Conservation (phyloP, 2,797 vertebrate species). For the Rhadinocentrus ornatus region DNA sequence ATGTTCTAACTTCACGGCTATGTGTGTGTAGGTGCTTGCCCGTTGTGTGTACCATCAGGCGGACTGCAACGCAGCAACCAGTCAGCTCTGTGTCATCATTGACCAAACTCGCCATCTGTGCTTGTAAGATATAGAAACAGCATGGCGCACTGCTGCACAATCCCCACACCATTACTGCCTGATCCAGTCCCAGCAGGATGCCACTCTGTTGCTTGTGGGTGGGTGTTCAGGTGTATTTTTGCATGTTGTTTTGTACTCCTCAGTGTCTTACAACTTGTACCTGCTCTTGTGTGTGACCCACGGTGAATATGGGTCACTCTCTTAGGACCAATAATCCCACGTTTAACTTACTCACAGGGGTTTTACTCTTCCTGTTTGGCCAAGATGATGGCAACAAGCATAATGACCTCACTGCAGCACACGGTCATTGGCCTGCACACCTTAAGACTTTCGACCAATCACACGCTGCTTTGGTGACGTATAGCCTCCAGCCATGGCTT, state of each 20-base stretch:
- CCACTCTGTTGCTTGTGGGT: conserved; percentile 3
- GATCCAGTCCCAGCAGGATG: conserved; percentile 21
- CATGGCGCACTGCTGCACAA: no score
- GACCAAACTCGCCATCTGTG: conserved; percentile 72
- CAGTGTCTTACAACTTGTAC: conserved; percentile 2
- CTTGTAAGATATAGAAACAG: conserved; percentile 63
- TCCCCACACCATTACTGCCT: conserved; percentile 15
- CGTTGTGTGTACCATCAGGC: conserved; percentile 41
- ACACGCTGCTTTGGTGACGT: conserved; percentile 78
- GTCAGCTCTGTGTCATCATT: conserved; percentile 63
- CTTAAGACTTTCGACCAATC: conserved; percentile 76
- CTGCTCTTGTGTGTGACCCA: conserved; percentile 31
- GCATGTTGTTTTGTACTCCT: conserved; percentile 15
- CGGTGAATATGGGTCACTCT: conserved; percentile 68
- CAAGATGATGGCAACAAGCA: conserved; percentile 83
- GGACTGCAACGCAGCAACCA: conserved; percentile 63
- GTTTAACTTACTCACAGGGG: conserved; percentile 69
- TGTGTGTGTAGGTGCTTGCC: conserved; percentile 45
- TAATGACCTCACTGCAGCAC: conserved; percentile 86
- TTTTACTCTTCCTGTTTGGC: conserved; percentile 79
- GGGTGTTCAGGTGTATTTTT: conserved; percentile 20
- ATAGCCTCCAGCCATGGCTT: conserved; percentile 44
- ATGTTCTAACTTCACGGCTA: conserved; percentile 57
- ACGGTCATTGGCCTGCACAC: conserved; percentile 80
- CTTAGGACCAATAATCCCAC: conserved; percentile 65